phyloP scores from a whole-genome alignment of 2,113 vertebrate genomes.

The Calyptomena viridis region DNA sequence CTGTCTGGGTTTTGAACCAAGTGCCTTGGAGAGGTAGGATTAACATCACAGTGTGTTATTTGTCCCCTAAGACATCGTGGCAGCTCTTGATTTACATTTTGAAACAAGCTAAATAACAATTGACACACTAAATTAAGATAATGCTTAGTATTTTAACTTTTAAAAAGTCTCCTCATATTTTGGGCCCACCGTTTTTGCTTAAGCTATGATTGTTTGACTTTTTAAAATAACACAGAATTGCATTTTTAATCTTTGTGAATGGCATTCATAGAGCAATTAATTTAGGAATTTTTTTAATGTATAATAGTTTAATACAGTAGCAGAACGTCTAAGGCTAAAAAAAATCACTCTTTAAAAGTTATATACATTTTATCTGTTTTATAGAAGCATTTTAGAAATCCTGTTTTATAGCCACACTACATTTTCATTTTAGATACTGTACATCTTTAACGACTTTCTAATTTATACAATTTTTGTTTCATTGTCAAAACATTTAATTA shows the following conservation, averaged over 20 bases:
- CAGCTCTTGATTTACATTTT: neutral
- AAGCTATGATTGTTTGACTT: neutral
- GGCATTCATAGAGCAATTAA: neutral
- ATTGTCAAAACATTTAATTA: constrained; percentile 88
- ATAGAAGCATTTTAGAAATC: constrained; percentile 48
- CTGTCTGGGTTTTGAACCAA: neutral
- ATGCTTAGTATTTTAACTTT: neutral
- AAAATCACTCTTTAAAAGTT: neutral
- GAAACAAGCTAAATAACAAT: neutral
- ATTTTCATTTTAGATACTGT: constrained; percentile 73
- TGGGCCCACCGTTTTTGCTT: neutral
- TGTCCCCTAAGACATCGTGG: neutral
- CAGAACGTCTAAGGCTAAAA: constrained; percentile 13
- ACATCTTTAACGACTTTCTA: constrained; percentile 76
- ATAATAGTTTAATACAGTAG: neutral
- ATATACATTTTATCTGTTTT: constrained; percentile 28
- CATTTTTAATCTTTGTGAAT: neutral
- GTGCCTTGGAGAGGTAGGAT: neutral
- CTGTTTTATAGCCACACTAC: constrained; percentile 32
- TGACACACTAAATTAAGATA: neutral
- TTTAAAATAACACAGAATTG: neutral
- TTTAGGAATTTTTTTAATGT: neutral
- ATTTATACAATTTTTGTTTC: constrained; percentile 84
- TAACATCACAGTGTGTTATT: neutral
- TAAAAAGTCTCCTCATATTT: neutral